phyloP scores from a whole-genome alignment of 2,797 vertebrate species.

The Scyliorhinus canicula region DNA sequence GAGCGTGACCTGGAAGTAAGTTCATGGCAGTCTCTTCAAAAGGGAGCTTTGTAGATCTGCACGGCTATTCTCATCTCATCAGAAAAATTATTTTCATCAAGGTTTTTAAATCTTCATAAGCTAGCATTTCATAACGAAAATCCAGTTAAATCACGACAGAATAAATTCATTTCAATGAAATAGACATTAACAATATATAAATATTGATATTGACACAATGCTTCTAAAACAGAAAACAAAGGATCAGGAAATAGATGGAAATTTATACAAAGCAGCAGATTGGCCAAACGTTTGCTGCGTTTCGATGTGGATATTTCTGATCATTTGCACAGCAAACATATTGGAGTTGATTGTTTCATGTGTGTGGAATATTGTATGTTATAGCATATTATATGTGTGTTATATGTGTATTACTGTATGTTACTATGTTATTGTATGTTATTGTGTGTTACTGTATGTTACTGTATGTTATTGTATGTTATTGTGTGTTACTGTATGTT shows the following conservation, averaged over 20 bases:
- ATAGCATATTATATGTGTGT: too few species aligned
- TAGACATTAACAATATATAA: neutral
- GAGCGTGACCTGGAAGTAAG: slow-evolving; percentile 68
- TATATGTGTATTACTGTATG: neutral
- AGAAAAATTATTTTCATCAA: neutral
- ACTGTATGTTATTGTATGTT: too few species aligned
- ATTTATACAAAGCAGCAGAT: neutral
- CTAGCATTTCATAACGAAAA: neutral
- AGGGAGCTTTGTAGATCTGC: neutral
- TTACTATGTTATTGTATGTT: neutral
- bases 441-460: neutral
- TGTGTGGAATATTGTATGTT: neutral
- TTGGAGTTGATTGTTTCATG: neutral
- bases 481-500: neutral
- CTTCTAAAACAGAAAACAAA: neutral
- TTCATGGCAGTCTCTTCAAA: neutral
- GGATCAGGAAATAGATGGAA: neutral
- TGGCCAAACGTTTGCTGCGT: neutral
- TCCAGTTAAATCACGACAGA: too few species aligned
- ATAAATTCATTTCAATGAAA: neutral
- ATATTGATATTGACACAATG: neutral
- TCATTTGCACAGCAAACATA: neutral
- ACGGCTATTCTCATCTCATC: neutral
- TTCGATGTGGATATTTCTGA: too few species aligned
- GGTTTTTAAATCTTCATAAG: neutral